phyloP scores from a whole-genome alignment of 2,888 invertebrate species.

The Troglohyphantes excavatus region DNA sequence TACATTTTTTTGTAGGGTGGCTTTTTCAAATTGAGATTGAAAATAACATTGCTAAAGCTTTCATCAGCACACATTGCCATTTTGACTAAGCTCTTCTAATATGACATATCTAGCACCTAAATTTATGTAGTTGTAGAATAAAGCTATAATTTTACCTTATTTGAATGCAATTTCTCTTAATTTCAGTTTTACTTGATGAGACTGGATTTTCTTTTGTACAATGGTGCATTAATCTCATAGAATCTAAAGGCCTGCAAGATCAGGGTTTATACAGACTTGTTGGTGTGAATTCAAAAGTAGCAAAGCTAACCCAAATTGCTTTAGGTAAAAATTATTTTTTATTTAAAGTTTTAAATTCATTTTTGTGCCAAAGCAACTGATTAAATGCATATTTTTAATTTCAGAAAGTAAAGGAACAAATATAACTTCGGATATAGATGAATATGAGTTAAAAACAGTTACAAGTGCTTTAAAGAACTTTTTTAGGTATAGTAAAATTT shows the following conservation, averaged over 20 bases:
- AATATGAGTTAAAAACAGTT: conserved; percentile 98
- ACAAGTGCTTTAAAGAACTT: conserved; percentile 97
- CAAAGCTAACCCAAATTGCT: conserved; percentile 91
- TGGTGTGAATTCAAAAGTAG: conserved; percentile 96
- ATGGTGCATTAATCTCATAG: conserved; percentile 91
- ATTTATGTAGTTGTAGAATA: no score
- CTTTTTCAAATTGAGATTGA: no score
- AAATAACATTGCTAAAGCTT: no score
- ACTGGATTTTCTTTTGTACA: conserved; percentile 94
- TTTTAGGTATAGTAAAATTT: conserved; percentile 66
- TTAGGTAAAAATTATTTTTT: conserved; percentile 83
- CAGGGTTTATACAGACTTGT: conserved; percentile 97
- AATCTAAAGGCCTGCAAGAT: conserved; percentile 94
- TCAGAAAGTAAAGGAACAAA: conserved; percentile 62
- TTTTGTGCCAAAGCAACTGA: neutral
- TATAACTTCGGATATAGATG: conserved; percentile 83
- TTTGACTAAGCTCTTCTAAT: no score
- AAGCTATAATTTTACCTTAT: no score
- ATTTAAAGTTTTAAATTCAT: neutral
- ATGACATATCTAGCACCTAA: no score
- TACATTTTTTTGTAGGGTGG: no score
- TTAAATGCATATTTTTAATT: neutral
- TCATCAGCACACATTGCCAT: no score
- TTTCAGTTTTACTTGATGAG: conserved; percentile 88
- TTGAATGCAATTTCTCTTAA: neutral